These are phyloP conservation scores for Lasiommata megera DNA, from an alignment of 2,888 invertebrate genomes.

Conservation along the genomic window DNA sequence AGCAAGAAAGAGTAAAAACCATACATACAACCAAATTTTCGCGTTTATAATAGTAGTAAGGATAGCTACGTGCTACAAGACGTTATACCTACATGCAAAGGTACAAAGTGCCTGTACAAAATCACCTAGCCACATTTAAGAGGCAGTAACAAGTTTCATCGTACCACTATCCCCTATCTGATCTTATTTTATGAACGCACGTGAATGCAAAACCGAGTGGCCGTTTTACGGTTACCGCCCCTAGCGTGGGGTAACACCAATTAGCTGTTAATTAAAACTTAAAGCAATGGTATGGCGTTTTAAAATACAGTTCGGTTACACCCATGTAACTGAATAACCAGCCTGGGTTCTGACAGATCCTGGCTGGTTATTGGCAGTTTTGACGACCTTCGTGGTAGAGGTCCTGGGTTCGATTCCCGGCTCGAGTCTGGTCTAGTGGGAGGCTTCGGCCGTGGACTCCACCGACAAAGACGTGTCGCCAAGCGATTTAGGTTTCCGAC, in stretches of 20 bases:
- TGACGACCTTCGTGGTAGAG: too few species aligned
- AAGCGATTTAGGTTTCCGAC: too few species aligned
- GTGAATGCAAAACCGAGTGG: conserved; percentile 35
- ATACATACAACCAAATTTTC: too few species aligned
- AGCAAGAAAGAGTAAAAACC: too few species aligned
- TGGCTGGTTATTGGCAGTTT: too few species aligned
- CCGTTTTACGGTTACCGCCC: conserved; percentile 17
- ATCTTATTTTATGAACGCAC: conserved; percentile 37
- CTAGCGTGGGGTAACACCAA: conserved; percentile 23
- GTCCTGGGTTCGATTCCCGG: too few species aligned
- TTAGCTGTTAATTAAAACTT: conserved; percentile 31
- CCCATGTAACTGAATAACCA: neutral
- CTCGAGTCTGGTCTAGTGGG: too few species aligned
- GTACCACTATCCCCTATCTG: conserved; percentile 30
- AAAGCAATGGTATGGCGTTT: conserved; percentile 5
- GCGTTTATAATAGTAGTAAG: too few species aligned
- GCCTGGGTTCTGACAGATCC: neutral
- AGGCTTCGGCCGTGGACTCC: too few species aligned
- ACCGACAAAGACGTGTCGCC: too few species aligned
- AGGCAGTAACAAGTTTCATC: conserved; percentile 31
- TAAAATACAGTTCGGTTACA: neutral
- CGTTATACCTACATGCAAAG: neutral
- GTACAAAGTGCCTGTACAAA: neutral
- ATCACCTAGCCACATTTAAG: conserved; percentile 21
- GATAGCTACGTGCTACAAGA: too few species aligned